phyloP scores from a whole-genome alignment of 2,888 invertebrate genomes.

The Protophormia terraenovae region DNA sequence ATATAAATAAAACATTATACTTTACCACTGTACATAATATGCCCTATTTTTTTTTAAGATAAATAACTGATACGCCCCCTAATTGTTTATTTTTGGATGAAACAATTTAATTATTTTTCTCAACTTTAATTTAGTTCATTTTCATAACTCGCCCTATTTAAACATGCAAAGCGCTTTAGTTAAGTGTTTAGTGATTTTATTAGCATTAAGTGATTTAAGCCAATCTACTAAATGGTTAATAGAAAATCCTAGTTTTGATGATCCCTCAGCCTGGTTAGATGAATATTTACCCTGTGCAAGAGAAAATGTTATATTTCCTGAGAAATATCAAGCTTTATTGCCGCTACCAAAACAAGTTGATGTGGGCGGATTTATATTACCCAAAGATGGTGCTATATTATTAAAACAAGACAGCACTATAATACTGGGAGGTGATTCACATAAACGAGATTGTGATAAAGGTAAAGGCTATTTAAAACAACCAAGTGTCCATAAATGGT shows the following conservation, averaged over 20 bases:
- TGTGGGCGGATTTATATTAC: slow-evolving; percentile 74
- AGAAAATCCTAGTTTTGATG: slow-evolving; percentile 72
- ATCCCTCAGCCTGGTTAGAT: slow-evolving; percentile 74
- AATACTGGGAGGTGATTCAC: slow-evolving; percentile 68
- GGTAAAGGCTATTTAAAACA: slow-evolving; percentile 73
- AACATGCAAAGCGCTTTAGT: slow-evolving; percentile 31
- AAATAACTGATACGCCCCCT: slow-evolving; percentile 52
- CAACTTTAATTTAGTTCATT: slow-evolving; percentile 32
- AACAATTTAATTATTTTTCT: background rate
- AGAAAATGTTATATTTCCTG: slow-evolving; percentile 78
- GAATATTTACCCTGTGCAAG: slow-evolving; percentile 75
- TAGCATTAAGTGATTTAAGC: slow-evolving; percentile 30
- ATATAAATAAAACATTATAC: no score
- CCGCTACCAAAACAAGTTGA: slow-evolving; percentile 73
- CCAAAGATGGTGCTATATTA: slow-evolving; percentile 75
- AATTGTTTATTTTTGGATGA: background rate
- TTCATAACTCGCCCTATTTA: background rate
- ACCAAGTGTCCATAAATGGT: slow-evolving; percentile 76
- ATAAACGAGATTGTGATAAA: slow-evolving; percentile 71
- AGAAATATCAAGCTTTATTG: slow-evolving; percentile 74
- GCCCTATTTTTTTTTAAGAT: slow-evolving; percentile 23
- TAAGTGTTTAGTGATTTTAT: slow-evolving; percentile 4
- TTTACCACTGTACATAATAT: no score
- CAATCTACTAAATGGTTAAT: slow-evolving; percentile 73
- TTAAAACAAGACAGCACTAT: slow-evolving; percentile 74